A percentile compares a stretch with the other conserved stretches of the same genome.
phyloP scores from a whole-genome alignment of 2,797 vertebrate genomes.

The Parotocinclus haroldoi region DNA sequence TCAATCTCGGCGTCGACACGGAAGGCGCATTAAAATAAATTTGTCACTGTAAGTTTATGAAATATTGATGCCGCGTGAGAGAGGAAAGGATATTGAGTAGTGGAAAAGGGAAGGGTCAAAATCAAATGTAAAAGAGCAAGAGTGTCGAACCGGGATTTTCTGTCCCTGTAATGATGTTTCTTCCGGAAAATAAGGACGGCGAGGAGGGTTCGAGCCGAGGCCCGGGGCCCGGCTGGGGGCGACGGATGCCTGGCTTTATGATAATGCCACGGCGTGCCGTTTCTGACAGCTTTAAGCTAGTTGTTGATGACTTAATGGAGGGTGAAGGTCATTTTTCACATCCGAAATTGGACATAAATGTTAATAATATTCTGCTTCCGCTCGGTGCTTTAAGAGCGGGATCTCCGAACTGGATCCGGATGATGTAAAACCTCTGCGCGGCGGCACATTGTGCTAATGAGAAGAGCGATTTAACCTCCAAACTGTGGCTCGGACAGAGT shows the following conservation, averaged over 20 bases:
- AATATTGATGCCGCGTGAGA: conserved; percentile 67
- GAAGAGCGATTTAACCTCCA: too few species aligned
- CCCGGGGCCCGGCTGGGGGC: background rate
- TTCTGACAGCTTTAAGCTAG: conserved; percentile 21
- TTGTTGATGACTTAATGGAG: conserved; percentile 24
- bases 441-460: too few species aligned
- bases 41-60: conserved; percentile 76
- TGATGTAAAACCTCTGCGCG: too few species aligned
- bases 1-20: conserved; percentile 84
- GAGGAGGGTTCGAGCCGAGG: conserved; percentile 32
- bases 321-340: conserved; percentile 15
- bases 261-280: conserved; percentile 9
- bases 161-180: conserved; percentile 53
- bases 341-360: conserved; percentile 15
- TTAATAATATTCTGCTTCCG: background rate
- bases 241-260: conserved; percentile 14
- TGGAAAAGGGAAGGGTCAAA: conserved; percentile 55
- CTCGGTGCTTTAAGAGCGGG: background rate
- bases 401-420: too few species aligned
- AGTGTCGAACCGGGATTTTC: conserved; percentile 1
- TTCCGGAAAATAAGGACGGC: conserved; percentile 65
- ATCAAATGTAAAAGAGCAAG: conserved; percentile 65
- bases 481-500: too few species aligned
- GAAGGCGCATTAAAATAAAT: conserved; percentile 78
- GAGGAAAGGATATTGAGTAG: conserved; percentile 62